phyloP scores from a whole-genome alignment of 2,113 vertebrate genomes.

The Sceloporus undulatus region DNA sequence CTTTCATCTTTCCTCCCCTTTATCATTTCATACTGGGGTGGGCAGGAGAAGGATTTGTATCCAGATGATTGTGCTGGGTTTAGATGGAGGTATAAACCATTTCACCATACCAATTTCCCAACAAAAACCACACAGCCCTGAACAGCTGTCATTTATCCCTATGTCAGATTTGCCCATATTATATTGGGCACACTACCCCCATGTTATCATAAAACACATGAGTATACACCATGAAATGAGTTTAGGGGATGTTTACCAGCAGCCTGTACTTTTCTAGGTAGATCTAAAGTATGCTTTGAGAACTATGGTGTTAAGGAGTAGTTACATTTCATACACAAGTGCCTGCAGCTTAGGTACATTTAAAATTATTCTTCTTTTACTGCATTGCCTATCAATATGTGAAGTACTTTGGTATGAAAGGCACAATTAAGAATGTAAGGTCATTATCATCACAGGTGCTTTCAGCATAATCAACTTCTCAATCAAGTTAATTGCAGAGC shows the following conservation, averaged over 20 bases:
- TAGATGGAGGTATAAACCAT: too few relatives aligned
- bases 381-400: slow-evolving; percentile 33
- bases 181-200: too few relatives aligned
- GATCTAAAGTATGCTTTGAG: background rate
- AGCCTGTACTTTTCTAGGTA: background rate
- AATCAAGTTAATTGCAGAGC: slow-evolving; percentile 44
- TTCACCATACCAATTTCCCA: too few relatives aligned
- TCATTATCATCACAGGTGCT: slow-evolving; percentile 39
- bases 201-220: background rate
- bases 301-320: slow-evolving; percentile 3
- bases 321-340: background rate
- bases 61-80: too few relatives aligned
- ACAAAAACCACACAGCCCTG: too few relatives aligned
- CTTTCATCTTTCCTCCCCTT: too few relatives aligned
- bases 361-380: background rate
- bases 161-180: too few relatives aligned
- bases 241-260: background rate
- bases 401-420: slow-evolving; percentile 35
- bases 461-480: slow-evolving; percentile 43
- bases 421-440: slow-evolving; percentile 40
- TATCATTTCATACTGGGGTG: too few relatives aligned
- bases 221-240: background rate
- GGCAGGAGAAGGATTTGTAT: too few relatives aligned
- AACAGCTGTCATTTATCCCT: too few relatives aligned
- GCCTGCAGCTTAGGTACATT: background rate